Conservation (phyloP, 1,140 invertebrate genomes). For the Scaptodrosophila lebanonensis region DNA sequence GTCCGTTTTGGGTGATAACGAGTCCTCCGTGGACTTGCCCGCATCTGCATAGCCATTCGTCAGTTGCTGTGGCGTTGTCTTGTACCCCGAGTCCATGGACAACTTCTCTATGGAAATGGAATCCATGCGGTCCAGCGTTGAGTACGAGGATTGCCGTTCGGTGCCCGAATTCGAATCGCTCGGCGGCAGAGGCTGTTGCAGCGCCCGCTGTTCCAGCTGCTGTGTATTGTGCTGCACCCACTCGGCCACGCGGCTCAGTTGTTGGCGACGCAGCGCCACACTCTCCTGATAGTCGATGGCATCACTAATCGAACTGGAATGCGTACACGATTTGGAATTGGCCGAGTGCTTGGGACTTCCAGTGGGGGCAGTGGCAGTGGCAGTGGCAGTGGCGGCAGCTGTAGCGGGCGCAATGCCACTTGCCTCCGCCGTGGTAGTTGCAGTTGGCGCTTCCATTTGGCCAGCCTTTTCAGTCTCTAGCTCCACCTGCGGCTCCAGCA, state of each 20-base stretch:
- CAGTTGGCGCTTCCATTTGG: constrained; percentile 2
- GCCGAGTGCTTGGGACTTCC: constrained; percentile 57
- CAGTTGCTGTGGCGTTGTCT: constrained; percentile 67
- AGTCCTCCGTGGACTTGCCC: constrained; percentile 63
- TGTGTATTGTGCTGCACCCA: constrained; percentile 82
- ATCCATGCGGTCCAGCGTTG: constrained; percentile 67
- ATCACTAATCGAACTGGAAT: constrained; percentile 66
- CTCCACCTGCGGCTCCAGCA: constrained; percentile 57
- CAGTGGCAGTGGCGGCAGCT: constrained; percentile 1
- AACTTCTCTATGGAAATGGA: constrained; percentile 73
- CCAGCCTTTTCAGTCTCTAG: constrained; percentile 36
- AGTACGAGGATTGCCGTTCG: constrained; percentile 64
- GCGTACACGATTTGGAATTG: constrained; percentile 47
- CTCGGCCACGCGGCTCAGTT: constrained; percentile 83
- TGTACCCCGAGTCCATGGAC: constrained; percentile 73
- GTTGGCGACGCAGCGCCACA: constrained; percentile 79
- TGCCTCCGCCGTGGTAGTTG: not conserved
- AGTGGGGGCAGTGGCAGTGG: constrained; percentile 13
- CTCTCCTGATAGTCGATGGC: constrained; percentile 73
- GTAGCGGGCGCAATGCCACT: not conserved
- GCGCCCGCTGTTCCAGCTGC: constrained; percentile 57
- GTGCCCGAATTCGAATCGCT: constrained; percentile 66
- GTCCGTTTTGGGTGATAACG: constrained; percentile 64
- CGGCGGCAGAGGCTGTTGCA: constrained; percentile 43
- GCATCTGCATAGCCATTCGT: constrained; percentile 62